Base-by-base conservation (phyloP, 2,797 vertebrate genomes). In the Halcyon badia region DNA sequence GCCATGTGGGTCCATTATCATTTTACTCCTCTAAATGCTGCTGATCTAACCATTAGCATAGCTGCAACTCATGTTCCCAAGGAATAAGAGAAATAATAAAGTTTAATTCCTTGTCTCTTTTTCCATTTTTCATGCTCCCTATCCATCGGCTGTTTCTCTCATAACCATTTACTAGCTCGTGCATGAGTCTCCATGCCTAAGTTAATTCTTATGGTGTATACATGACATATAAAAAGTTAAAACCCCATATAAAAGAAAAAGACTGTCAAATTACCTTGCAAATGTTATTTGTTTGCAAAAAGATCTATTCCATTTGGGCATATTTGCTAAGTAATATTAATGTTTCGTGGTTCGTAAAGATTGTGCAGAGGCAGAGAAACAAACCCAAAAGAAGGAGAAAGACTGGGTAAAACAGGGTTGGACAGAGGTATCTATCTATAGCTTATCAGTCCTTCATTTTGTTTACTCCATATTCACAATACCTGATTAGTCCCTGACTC, bases 1-100 rank as follows among this genome's bases (percentile, higher is more conserved):
- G 91, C 93, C 94, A 93, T 90, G 91, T 93, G 95, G 94, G 93
- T 95, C 89, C 76, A 93, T 96, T 95, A 96, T 94, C 81, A 94
- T 94, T 93, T 93, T 90, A 49, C 70, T 95, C 57, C 72, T 93
- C 69, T 96, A 96, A 96, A 84, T 93, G 86, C 65, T 94, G 82
- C 83, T 96, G 92, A 94, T 96, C 69, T 96, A 90, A 93, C 92
- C 81, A 90, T 95, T 97, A 94, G 64, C 87, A 84, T 83, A 89
- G 69, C 87, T 94, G 81, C 85, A 96, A 90, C 71, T 96, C 37
- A 54, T 70, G 64, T 49, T 95, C 78, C 80, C 64, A 94, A 94
- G 56, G 68, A 97, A 83, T 93, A 90, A 86, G 58, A 73, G 85
- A 93, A 96, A 97, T 91, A 96, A 95, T 81, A 84, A 85, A 83